phyloP scores from a whole-genome alignment of 2,888 invertebrate genomes.

The Drosophila villosipedis region DNA sequence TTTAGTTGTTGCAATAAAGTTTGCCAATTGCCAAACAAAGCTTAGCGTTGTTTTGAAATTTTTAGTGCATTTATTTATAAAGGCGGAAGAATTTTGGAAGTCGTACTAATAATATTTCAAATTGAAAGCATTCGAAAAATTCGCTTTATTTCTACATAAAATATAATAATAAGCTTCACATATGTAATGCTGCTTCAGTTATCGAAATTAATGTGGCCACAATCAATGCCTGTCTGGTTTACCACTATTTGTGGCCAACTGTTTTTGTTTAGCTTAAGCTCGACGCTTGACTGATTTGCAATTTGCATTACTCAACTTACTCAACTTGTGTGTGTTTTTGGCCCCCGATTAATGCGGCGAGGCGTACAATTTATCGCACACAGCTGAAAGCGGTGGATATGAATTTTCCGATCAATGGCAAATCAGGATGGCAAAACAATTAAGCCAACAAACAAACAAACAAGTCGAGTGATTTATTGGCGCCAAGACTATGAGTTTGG shows the following conservation, averaged over 20 bases:
- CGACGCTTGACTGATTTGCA: constrained; percentile 44
- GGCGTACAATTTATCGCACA: constrained; percentile 5
- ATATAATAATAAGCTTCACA: neutral
- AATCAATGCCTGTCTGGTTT: constrained; percentile 7
- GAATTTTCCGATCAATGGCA: constrained; percentile 26
- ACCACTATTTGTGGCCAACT: constrained; percentile 34
- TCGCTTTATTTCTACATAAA: neutral
- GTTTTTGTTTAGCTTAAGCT: constrained; percentile 15
- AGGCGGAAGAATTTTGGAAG: neutral
- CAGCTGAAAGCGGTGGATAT: constrained; percentile 17
- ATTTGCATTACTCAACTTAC: constrained; percentile 32
- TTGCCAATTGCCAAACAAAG: neutral
- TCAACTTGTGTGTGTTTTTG: constrained; percentile 10
- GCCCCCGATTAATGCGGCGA: constrained; percentile 20
- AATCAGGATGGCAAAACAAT: constrained; percentile 35
- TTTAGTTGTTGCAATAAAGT: neutral
- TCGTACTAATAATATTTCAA: neutral
- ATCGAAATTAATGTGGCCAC: constrained; percentile 15
- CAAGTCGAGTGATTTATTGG: constrained; percentile 49
- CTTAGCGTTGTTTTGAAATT: neutral
- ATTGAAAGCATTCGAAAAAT: neutral
- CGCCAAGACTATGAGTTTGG: constrained; percentile 17
- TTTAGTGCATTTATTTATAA: neutral
- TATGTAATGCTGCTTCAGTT: neutral
- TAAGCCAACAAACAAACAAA: constrained; percentile 44